These are phyloP conservation scores for Phalanger gymnotis DNA, from an alignment of 2,797 vertebrate genomes.

Conservation along the genomic window DNA sequence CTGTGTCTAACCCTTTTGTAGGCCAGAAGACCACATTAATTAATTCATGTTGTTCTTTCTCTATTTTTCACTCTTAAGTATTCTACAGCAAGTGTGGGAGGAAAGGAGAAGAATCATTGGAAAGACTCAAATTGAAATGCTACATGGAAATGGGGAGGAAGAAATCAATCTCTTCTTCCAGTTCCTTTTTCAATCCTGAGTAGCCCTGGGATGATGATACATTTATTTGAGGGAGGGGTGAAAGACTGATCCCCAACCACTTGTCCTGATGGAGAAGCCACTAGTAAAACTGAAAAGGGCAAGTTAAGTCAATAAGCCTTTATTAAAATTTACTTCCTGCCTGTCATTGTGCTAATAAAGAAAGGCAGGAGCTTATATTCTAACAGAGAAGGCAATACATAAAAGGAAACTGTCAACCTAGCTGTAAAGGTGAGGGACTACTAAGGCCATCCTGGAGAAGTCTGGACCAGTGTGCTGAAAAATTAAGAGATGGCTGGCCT, in stretches of 20 bases:
- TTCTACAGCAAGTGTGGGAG: background rate
- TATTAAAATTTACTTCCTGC: background rate
- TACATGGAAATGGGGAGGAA: background rate
- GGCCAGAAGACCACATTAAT: background rate
- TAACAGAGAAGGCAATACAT: background rate
- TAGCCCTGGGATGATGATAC: background rate
- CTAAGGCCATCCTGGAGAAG: background rate
- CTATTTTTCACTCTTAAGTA: slow-evolving; percentile 7
- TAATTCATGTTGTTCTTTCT: background rate
- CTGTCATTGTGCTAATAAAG: background rate
- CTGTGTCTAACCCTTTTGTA: background rate
- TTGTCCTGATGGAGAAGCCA: background rate
- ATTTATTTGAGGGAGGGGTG: background rate
- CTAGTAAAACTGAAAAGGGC: background rate
- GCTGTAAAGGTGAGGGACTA: background rate
- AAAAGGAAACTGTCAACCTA: background rate
- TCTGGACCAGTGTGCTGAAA: background rate
- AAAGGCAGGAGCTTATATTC: background rate
- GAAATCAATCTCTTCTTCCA: background rate
- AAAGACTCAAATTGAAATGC: background rate
- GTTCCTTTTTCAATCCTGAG: background rate
- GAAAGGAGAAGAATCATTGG: background rate
- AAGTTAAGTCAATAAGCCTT: background rate
- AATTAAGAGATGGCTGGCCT: background rate
- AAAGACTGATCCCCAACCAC: background rate